Conservation (phyloP, 2,888 invertebrate genomes). For the Bimastos eiseni region DNA sequence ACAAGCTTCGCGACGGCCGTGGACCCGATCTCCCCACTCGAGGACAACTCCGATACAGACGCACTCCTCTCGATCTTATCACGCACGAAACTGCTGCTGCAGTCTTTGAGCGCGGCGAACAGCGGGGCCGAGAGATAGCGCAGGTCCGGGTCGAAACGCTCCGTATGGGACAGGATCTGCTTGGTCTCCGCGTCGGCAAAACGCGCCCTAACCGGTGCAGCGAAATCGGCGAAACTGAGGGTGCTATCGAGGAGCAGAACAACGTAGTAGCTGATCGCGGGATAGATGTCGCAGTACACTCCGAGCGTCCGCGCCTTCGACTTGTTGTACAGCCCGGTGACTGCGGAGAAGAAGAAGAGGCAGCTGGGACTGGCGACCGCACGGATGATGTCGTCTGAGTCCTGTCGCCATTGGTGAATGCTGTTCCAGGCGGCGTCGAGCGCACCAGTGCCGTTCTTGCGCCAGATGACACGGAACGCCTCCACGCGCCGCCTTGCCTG, state of each 20-base stretch:
- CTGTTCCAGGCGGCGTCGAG: not conserved
- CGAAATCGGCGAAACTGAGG: not conserved
- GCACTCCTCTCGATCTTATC: not conserved
- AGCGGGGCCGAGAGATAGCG: not conserved
- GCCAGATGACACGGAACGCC: not conserved
- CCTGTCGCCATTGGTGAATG: not conserved
- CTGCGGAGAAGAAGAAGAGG: not conserved
- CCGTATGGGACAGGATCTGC: not conserved
- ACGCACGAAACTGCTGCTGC: not conserved
- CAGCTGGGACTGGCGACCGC: not conserved
- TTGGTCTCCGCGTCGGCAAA: not conserved
- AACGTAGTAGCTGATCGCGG: not conserved
- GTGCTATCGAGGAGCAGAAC: not conserved
- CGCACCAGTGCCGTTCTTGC: not conserved
- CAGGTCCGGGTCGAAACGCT: not conserved
- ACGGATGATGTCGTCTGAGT: not conserved
- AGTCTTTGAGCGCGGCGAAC: not conserved
- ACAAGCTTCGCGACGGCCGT: not conserved
- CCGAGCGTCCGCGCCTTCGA: not conserved
- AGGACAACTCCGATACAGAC: not conserved
- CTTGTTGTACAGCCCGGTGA: not conserved
- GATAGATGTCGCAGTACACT: not conserved
- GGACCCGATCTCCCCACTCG: not conserved
- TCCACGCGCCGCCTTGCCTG: not conserved
- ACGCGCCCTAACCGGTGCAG: not conserved